Base-by-base conservation (phyloP, 2,888 invertebrate species). In the Noctua pronuba region DNA sequence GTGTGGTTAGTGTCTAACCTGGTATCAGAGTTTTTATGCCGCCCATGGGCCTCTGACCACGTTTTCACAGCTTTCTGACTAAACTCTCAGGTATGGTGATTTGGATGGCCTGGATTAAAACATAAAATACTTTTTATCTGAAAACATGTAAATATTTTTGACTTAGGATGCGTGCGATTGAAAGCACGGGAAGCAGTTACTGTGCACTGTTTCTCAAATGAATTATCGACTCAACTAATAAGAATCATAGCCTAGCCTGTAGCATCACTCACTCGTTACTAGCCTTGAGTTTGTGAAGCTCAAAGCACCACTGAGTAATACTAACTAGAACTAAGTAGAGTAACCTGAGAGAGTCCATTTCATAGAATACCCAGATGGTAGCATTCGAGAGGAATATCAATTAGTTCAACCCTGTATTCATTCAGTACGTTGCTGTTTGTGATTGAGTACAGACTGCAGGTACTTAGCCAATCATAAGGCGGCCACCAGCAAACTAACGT, bases 361-460 rank as follows among this genome's bases (percentile, higher is more conserved):
- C 16, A 24, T 11, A 35, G 35, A 10, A 62, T 21, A n/a, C 58
- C 16, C n/a, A 38, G 5, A 8, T 38, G 35, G 62, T 41, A 49
- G 62, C 10, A 49, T 49, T 24, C 18, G 8, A 46, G 21, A 38
- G 13, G 24, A 75, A 31, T 41, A 66, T 49, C n/a, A 77, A 75
- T 77, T 58, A 67, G 18, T 75, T 31, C 24, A 38, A 38, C 2
- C 6, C n/a, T 41, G 16, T 13, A 31, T 31, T 55, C 24, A 76
- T 38, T 38, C 41, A 21, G 31, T 73, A 41, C 5, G 28, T 31
- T 31, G 24, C 24, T 41, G 60, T 60, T 38, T 41, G 41, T 18
- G 41, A 41, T 75, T n/a, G 41, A 35, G 13, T 44, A 13, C 18
- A 31, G 18, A 18, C 60, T 28, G 28, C 55, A 60, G 38, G 38